phyloP scores from a whole-genome alignment of 2,888 invertebrate genomes.

The Holacanthella duospinosa region DNA sequence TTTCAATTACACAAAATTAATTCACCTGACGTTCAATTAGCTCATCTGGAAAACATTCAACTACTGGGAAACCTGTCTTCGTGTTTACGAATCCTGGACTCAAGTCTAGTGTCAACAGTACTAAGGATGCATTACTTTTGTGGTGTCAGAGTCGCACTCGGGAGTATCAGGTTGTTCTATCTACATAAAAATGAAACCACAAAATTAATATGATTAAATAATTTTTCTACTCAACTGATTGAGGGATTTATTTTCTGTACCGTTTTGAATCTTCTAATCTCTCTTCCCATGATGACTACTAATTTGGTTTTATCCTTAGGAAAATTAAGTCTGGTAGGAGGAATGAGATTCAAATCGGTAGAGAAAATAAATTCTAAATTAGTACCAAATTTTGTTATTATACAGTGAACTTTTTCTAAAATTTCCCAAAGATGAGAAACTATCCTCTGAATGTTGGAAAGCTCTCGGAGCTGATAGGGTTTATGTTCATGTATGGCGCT shows the following conservation, averaged over 20 bases:
- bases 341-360: too few relatives aligned
- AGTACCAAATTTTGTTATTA: too few relatives aligned
- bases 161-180: slow-evolving; percentile 77
- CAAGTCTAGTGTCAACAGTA: slow-evolving; percentile 71
- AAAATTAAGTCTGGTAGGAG: too few relatives aligned
- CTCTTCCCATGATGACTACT: not conserved
- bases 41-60: not conserved
- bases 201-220: too few relatives aligned
- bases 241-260: not conserved
- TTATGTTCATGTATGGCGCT: too few relatives aligned
- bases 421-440: too few relatives aligned
- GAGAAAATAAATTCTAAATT: too few relatives aligned
- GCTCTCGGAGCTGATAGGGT: too few relatives aligned
- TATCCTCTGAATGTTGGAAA: too few relatives aligned
- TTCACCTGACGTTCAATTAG: not conserved
- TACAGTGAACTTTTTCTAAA: too few relatives aligned
- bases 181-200: slow-evolving; percentile 1
- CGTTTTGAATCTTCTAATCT: not conserved
- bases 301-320: not conserved
- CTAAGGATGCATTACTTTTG: slow-evolving; percentile 90
- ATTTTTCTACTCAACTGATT: too few relatives aligned
- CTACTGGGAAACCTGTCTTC: slow-evolving; percentile 64
- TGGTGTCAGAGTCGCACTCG: slow-evolving; percentile 96
- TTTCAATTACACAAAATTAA: too few relatives aligned
- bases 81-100: slow-evolving; percentile 84